phyloP scores from a whole-genome alignment of 2,113 vertebrate genomes.

The Notechis scutatus region DNA sequence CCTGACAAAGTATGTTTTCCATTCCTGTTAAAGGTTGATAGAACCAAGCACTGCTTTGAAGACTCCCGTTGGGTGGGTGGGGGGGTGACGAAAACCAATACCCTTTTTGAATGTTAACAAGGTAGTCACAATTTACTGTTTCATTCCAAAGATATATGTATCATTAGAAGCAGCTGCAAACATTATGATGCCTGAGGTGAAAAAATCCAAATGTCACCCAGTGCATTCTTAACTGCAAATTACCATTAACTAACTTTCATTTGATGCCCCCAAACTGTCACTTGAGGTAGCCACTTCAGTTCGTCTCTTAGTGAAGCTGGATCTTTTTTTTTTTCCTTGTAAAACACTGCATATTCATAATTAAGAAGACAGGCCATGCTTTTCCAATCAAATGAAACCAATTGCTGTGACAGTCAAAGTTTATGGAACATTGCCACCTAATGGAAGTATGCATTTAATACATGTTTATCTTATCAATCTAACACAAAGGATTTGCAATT shows the following conservation, averaged over 20 bases:
- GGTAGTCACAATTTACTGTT: neutral
- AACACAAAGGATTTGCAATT: neutral
- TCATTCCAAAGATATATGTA: neutral
- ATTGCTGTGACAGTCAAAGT: neutral
- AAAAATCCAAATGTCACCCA: constrained; percentile 12
- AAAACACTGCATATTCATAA: constrained; percentile 10
- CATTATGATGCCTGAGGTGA: neutral
- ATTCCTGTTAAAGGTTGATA: neutral
- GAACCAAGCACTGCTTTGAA: neutral
- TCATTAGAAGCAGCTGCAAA: neutral
- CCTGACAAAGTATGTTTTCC: neutral
- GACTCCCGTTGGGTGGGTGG: neutral
- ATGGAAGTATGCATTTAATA: constrained; percentile 33
- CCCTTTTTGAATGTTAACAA: neutral
- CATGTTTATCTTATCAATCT: neutral
- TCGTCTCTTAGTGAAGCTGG: constrained; percentile 23
- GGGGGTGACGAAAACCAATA: neutral
- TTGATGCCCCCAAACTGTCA: neutral
- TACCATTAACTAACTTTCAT: neutral
- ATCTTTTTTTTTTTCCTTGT: constrained; percentile 1
- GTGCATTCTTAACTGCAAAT: neutral
- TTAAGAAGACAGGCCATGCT: constrained; percentile 35
- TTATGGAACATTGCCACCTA: constrained; percentile 70
- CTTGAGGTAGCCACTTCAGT: constrained; percentile 7
- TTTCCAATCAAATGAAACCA: neutral